phyloP scores from a whole-genome alignment of 1,140 invertebrate genomes.

The Bombus consobrinus region DNA sequence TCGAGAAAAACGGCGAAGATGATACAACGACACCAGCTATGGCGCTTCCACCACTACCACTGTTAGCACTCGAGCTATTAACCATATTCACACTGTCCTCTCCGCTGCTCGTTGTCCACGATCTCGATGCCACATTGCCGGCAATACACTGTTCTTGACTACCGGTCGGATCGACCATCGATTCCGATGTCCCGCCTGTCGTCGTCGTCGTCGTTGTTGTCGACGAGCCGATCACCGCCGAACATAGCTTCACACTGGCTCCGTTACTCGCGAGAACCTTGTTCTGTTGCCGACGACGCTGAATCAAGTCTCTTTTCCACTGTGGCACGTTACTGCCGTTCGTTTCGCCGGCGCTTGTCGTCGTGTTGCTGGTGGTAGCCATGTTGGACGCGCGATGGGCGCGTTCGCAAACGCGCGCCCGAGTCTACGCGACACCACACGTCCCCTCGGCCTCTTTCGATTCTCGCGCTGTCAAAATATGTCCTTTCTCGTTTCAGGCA shows the following conservation, averaged over 20 bases:
- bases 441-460: background rate
- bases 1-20: conserved; percentile 40
- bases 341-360: conserved; percentile 57
- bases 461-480: background rate
- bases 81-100: conserved; percentile 42
- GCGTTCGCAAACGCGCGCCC: conserved; percentile 46
- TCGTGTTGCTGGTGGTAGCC: conserved; percentile 69
- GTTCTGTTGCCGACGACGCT: conserved; percentile 83
- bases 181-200: conserved; percentile 44
- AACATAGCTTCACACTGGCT: conserved; percentile 67
- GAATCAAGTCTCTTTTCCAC: conserved; percentile 90
- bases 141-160: conserved; percentile 39
- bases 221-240: conserved; percentile 54
- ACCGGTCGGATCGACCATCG: conserved; percentile 7
- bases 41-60: conserved; percentile 43
- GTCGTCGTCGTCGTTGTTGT: conserved; percentile 26
- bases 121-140: conserved; percentile 24
- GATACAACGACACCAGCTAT: conserved; percentile 49
- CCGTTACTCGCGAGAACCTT: conserved; percentile 74
- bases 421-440: background rate
- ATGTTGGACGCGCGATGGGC: conserved; percentile 69
- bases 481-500: background rate
- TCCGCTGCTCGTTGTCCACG: background rate
- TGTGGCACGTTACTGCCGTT: conserved; percentile 80
- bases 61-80: conserved; percentile 3